A percentile compares a stretch with the other conserved stretches of the same genome.
Conservation (phyloP, 2,888 invertebrate species). For the Chelonus formosanus region DNA sequence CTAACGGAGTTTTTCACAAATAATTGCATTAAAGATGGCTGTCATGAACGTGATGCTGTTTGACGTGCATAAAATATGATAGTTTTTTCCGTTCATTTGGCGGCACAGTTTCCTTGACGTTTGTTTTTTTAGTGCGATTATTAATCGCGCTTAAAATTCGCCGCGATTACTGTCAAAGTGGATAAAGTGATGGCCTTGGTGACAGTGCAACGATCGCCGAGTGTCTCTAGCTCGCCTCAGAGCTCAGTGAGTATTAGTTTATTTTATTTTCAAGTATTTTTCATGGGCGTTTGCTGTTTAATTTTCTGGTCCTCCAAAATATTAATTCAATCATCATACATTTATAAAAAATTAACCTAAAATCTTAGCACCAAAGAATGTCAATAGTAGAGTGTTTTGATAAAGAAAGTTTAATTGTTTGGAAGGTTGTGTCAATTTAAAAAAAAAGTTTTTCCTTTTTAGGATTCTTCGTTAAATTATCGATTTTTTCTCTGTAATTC, state of each 20-base stretch:
- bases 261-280: slow-evolving; percentile 5
- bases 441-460: slow-evolving; percentile 29
- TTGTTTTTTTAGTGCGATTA: slow-evolving; percentile 44
- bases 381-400: slow-evolving; percentile 13
- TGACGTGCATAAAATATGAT: slow-evolving; percentile 61
- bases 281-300: not conserved
- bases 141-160: slow-evolving; percentile 43
- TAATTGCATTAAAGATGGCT: slow-evolving; percentile 65
- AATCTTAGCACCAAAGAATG: not conserved
- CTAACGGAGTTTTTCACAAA: slow-evolving; percentile 19
- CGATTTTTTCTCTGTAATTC: slow-evolving; percentile 17
- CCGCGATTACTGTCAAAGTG: slow-evolving; percentile 48
- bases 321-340: not conserved
- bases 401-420: slow-evolving; percentile 20
- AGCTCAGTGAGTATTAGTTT: slow-evolving; percentile 67
- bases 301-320: not conserved
- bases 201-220: slow-evolving; percentile 78
- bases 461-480: slow-evolving; percentile 12
- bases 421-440: slow-evolving; percentile 11
- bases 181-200: slow-evolving; percentile 72
- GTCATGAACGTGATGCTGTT: slow-evolving; percentile 59
- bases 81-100: slow-evolving; percentile 53
- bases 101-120: slow-evolving; percentile 52
- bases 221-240: slow-evolving; percentile 74
- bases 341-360: not conserved